These are phyloP conservation scores for Drosophila picticornis DNA, from an alignment of 2,888 invertebrate species.

Conservation along the genomic window DNA sequence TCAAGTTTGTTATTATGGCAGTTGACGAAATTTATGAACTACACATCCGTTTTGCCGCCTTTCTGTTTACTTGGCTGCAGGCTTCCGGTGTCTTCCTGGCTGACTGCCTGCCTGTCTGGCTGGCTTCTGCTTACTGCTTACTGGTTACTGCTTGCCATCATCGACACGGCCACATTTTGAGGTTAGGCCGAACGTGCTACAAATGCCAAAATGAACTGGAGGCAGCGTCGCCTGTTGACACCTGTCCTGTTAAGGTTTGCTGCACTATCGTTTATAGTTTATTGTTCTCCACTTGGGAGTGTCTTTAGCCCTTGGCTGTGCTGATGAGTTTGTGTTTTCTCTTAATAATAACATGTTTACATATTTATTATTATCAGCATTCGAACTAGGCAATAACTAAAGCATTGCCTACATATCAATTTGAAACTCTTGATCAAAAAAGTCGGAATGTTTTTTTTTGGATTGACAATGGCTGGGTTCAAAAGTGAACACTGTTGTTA, in stretches of 20 bases:
- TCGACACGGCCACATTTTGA: slow-evolving; percentile 50
- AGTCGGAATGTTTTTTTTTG: neutral
- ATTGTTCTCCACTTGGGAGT: slow-evolving; percentile 39
- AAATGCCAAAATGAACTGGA: slow-evolving; percentile 58
- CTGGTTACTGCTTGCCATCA: slow-evolving; percentile 24
- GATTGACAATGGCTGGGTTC: neutral
- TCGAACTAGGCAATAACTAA: neutral
- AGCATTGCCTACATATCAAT: neutral
- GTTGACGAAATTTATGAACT: slow-evolving; percentile 82
- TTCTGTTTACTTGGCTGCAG: slow-evolving; percentile 71
- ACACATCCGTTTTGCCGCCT: slow-evolving; percentile 77
- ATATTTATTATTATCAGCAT: neutral
- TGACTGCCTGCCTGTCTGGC: neutral
- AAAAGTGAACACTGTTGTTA: neutral
- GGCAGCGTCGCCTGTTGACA: slow-evolving; percentile 52
- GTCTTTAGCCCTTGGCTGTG: slow-evolving; percentile 41
- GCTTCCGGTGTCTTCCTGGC: slow-evolving; percentile 57
- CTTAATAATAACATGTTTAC: neutral
- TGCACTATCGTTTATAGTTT: slow-evolving; percentile 47
- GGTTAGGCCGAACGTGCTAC: slow-evolving; percentile 69
- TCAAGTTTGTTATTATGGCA: slow-evolving; percentile 76
- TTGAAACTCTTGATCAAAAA: neutral
- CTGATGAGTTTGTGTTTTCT: neutral
- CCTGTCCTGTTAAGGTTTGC: slow-evolving; percentile 56
- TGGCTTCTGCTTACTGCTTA: slow-evolving; percentile 43